Evolutionary conservation across 2,113 vertebrate genomes (phyloP).

Genomic region (Anhinga anhinga): DNA sequence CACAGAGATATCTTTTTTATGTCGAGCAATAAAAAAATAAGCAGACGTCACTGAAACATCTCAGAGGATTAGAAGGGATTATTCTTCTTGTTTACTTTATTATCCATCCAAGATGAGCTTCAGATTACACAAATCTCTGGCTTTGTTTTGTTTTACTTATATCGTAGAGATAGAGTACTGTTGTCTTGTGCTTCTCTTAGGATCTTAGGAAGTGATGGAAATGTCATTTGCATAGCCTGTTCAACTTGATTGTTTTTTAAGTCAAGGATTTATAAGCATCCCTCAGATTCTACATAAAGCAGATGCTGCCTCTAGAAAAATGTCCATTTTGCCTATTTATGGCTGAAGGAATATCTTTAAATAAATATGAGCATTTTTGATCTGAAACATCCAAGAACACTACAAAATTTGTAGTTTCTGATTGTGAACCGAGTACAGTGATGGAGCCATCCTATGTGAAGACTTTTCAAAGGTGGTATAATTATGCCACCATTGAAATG

Average conservation of each 20-base stretch:
- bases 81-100: neutral
- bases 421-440: neutral
- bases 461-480: neutral
- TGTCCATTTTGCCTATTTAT: neutral
- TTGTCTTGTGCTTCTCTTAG: neutral
- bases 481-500: neutral
- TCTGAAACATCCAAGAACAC: neutral
- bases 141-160: neutral
- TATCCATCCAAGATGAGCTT: neutral
- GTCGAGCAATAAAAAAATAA: neutral
- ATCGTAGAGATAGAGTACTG: neutral
- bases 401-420: neutral
- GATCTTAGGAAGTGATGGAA: neutral
- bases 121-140: neutral
- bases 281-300: neutral
- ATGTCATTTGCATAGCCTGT: neutral
- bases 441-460: neutral
- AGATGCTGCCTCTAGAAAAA: neutral
- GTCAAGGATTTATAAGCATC: neutral
- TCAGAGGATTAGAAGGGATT: neutral
- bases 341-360: neutral
- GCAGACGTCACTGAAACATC: neutral
- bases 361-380: neutral
- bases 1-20: neutral
- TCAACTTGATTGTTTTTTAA: neutral